These are phyloP conservation scores for Drosophila trapezifrons DNA, from an alignment of 1,140 invertebrate species.

Conservation along the genomic window DNA sequence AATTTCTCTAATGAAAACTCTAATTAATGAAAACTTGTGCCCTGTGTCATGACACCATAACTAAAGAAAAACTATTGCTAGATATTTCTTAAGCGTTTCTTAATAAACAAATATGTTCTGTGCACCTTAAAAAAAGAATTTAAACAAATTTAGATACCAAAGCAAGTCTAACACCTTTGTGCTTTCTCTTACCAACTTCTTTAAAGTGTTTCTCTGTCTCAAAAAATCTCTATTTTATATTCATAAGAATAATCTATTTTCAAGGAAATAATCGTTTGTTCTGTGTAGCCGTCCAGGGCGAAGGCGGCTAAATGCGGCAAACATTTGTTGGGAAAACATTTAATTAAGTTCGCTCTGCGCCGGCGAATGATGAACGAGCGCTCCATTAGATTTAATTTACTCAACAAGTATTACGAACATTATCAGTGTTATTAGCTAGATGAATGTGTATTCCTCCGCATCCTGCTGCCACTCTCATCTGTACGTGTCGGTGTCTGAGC, in stretches of 20 bases:
- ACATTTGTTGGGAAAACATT: conserved; percentile 52
- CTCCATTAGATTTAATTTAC: conserved; percentile 74
- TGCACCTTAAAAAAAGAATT: background rate
- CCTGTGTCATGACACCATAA: background rate
- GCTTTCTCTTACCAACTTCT: background rate
- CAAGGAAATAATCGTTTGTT: background rate
- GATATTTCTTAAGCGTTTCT: background rate
- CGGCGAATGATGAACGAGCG: conserved; percentile 50
- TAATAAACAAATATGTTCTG: background rate
- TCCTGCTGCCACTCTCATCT: background rate
- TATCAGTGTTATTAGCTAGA: conserved; percentile 51
- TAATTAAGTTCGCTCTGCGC: conserved; percentile 67
- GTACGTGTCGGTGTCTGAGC: background rate
- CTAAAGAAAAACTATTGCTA: background rate
- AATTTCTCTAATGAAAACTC: too few relatives aligned
- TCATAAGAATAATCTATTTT: background rate
- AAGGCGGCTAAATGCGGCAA: conserved; percentile 14
- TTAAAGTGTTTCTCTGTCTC: too few relatives aligned
- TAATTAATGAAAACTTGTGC: too few relatives aligned
- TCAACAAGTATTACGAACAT: conserved; percentile 64
- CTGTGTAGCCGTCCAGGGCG: conserved; percentile 6
- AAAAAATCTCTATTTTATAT: background rate
- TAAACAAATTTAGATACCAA: background rate
- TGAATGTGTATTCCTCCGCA: conserved; percentile 27
- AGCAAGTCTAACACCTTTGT: background rate